phyloP scores from a whole-genome alignment of 2,888 invertebrate species.

The Adelphocoris suturalis region DNA sequence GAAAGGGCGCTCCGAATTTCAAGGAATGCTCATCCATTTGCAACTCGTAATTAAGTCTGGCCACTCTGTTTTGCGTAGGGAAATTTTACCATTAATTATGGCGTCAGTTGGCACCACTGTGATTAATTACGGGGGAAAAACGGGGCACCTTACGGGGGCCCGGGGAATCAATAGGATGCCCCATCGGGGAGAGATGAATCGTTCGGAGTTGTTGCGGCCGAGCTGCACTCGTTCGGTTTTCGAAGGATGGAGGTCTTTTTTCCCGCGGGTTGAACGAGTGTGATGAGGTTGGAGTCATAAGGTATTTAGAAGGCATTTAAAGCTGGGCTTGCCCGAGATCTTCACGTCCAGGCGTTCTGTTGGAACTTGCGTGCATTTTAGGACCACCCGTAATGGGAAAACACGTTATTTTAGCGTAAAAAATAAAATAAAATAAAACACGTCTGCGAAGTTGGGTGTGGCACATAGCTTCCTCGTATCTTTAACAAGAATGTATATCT shows the following conservation, averaged over 20 bases:
- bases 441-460: no score
- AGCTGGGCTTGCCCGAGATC: neutral
- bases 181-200: slow-evolving; percentile 57
- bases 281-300: neutral
- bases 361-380: no score
- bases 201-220: neutral
- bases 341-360: no score
- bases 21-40: slow-evolving; percentile 70
- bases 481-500: no score
- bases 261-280: no score
- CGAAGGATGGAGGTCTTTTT: neutral
- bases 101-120: slow-evolving; percentile 74
- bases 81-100: slow-evolving; percentile 74
- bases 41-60: slow-evolving; percentile 70
- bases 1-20: slow-evolving; percentile 30
- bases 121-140: slow-evolving; percentile 72
- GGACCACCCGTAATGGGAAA: no score
- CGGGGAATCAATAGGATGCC: slow-evolving; percentile 34
- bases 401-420: no score
- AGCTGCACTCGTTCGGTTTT: neutral
- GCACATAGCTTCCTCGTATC: no score
- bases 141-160: slow-evolving; percentile 5
- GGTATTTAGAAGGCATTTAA: neutral
- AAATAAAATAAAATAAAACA: no score
- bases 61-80: slow-evolving; percentile 66